Base-by-base conservation (phyloP, 1,140 invertebrate genomes). In the Brachionus rubens region DNA sequence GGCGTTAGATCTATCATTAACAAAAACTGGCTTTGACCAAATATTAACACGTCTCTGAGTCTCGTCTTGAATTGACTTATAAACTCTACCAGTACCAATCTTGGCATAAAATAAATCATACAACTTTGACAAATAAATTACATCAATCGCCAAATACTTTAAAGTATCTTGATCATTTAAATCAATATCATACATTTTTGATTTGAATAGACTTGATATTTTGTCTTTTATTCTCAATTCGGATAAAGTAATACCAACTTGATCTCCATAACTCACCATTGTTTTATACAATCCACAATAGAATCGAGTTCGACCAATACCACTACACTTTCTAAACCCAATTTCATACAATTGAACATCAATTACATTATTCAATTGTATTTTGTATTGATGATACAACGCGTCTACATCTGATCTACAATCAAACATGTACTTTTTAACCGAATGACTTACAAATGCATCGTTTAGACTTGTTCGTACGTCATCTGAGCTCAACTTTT, bases 271-370 rank as follows among this genome's bases (percentile, higher is more conserved):
- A 4, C 16, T 36, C n/a, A 5, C 19, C 30, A 59, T 10, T 16
- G 54, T 59, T 36, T 59, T 59, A 33, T 59, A 33, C 2, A 59
- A 30, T 16, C 54, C 54, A 6, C 28, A 59, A 19, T 59, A 59
- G 21, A 21, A 59, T 16, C 16, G 33, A 9, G 33, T 36, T n/a
- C 33, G 33, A 7, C 28, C 54, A 59, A 41, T 36, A 33, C 54
- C 14, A 3, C 28, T 36, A 21, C 54, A 59, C 36, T 59, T 59
- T 21, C 54, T 59, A 16, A 59, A 59, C 14, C 54, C 54, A 5
- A 59, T 30, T 59, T 59, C 54, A 59, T 16, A 59, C 19, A 59
- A 33, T 28, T 59, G 54, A 16, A 59, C 54, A 59, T 59, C 54
- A 19, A 40, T 21, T 7, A 59, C 54, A 36, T 59, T 59, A 16